Evolutionary conservation across 2,113 vertebrate genomes (phyloP), one percentile per base, ranked within the genome.

Genomic region (Bucco capensis): DNA sequence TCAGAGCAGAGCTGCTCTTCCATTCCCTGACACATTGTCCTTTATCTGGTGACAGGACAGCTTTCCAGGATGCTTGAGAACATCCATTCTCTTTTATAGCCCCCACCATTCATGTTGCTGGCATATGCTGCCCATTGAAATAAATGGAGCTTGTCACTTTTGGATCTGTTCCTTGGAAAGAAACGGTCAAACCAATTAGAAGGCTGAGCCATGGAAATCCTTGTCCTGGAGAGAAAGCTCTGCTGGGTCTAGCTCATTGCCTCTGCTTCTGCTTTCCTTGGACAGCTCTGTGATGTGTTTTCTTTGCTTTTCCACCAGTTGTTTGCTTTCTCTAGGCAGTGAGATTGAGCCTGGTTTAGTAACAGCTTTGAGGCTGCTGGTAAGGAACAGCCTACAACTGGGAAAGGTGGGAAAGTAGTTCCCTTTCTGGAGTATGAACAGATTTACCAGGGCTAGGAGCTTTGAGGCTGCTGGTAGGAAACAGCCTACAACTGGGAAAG

Each of bases 131-230:
- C 86, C 92, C 93, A 94, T 94, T 95, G 95, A 95, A 96, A 96
- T 94, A 95, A 95, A 96, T 94, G 93, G 92, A 96, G 94, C 94
- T 96, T 96, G 95, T 94, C 93, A 95, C 93, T 96, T 86, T 93
- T 92, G 93, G 92, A 96, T 92, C 84, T 93, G 95, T 89, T 96
- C 91, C 89, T 94, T 85, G 91, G 84, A 96, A 96, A 96, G 91
- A 95, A 96, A 95, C 5, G 75, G 92, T 94, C 95, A 96, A 90
- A 89, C 92, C 95, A 96, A 96, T 96, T 93, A 95, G 91, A 94
- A 96, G 28, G 0, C 93, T 91, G 95, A 94, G 95, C 92, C 89
- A 80, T 92, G 92, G 89, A 92, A 95, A 95, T 90, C 92, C 84
- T 65, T 85, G 84, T 96, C 91, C 84, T 92, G 94, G 90, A 84